Percentiles rank a stretch among this genome's conserved stretches.
phyloP scores from a whole-genome alignment of 2,888 invertebrate species.

The Chloromyia formosa region DNA sequence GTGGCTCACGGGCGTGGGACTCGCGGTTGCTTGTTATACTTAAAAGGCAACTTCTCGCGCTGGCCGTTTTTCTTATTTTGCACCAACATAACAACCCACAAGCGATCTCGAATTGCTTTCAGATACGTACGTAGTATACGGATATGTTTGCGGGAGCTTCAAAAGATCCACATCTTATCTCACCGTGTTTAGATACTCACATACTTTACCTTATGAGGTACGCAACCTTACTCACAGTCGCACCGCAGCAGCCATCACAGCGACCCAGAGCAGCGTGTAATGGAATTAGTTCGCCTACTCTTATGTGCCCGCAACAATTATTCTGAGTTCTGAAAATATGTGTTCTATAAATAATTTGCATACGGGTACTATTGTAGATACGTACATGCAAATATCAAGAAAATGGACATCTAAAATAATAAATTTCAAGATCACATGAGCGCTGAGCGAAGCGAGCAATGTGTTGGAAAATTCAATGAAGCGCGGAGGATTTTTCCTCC shows the following conservation, averaged over 20 bases:
- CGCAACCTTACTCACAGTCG: neutral
- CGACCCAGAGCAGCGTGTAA: neutral
- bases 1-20: conserved; percentile 20
- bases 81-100: conserved; percentile 12
- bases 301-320: neutral
- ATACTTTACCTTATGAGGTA: conserved; percentile 31
- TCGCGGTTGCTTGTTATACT: neutral
- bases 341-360: conserved; percentile 2
- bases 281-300: conserved; percentile 12
- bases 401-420: too few species aligned
- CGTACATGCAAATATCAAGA: too few species aligned
- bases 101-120: conserved; percentile 5
- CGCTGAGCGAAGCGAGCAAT: too few species aligned
- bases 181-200: neutral
- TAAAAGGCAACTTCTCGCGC: conserved; percentile 22
- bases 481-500: too few species aligned
- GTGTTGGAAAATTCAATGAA: too few species aligned
- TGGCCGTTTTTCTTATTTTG: conserved; percentile 9
- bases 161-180: neutral
- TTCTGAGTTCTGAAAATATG: neutral
- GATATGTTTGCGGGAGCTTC: neutral
- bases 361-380: neutral
- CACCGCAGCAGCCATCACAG: too few species aligned
- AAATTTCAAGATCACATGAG: too few species aligned
- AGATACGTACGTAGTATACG: too few species aligned